These are phyloP conservation scores for Fulica atra DNA, from an alignment of 2,113 vertebrate species.

Conservation along the genomic window DNA sequence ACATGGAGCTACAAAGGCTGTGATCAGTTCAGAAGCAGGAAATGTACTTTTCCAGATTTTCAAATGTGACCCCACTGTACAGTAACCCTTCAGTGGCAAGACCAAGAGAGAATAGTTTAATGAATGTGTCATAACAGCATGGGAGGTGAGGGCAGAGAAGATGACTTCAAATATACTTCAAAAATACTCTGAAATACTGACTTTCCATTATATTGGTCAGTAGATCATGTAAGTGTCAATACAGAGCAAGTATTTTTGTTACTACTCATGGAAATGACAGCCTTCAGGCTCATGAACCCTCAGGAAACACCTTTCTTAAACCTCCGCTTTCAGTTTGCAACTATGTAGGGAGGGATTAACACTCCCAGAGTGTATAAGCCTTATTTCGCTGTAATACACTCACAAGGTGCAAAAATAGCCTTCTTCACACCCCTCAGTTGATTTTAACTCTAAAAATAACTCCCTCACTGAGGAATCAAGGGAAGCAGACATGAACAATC, in stretches of 20 bases:
- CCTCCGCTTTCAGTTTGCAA: neutral
- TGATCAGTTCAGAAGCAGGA: neutral
- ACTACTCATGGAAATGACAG: neutral
- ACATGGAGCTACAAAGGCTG: neutral
- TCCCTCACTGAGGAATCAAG: neutral
- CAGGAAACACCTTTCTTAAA: neutral
- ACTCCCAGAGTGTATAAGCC: neutral
- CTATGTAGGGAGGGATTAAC: neutral
- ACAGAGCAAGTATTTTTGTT: neutral
- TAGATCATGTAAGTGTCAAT: rapidly evolving
- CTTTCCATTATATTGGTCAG: neutral
- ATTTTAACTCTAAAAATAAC: neutral
- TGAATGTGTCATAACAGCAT: rapidly evolving
- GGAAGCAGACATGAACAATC: neutral
- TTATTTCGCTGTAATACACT: too few relatives aligned
- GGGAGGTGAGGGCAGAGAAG: neutral
- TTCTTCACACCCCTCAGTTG: neutral
- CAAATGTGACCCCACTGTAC: neutral
- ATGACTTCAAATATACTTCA: neutral
- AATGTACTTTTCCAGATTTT: neutral
- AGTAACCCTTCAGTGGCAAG: neutral
- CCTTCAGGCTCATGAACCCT: neutral
- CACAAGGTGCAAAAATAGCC: neutral
- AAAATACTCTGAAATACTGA: neutral
- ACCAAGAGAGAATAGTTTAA: neutral